phyloP scores from a whole-genome alignment of 1,140 invertebrate genomes.

The Ceratosolen solmsi region DNA sequence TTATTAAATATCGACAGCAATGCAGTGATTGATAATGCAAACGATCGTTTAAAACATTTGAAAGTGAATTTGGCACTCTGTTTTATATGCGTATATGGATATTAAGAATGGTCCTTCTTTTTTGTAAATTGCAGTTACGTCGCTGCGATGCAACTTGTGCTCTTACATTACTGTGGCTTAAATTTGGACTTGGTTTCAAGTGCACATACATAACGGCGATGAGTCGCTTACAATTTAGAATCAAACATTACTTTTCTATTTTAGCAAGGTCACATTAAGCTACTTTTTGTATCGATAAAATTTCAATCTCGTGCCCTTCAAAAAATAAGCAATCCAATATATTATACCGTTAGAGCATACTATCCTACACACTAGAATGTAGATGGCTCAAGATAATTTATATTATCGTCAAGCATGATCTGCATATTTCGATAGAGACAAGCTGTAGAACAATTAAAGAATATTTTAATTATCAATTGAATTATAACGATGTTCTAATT shows the following conservation, averaged over 20 bases:
- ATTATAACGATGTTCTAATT: conserved; percentile 18
- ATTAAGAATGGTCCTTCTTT: too few species aligned
- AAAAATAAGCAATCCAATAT: conserved; percentile 73
- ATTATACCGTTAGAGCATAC: conserved; percentile 64
- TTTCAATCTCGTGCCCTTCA: conserved; percentile 72
- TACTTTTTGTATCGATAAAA: conserved; percentile 60
- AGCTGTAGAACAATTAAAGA: conserved; percentile 58
- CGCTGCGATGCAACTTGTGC: too few species aligned
- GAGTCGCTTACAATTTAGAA: conserved; percentile 17
- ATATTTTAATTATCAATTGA: conserved; percentile 8
- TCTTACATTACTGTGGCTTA: conserved; percentile 12
- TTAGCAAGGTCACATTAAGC: conserved; percentile 35
- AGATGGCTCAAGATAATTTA: conserved; percentile 69
- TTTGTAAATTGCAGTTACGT: too few species aligned
- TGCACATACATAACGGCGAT: conserved; percentile 46
- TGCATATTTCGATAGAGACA: conserved; percentile 60
- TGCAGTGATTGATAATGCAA: background rate
- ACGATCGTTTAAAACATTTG: background rate
- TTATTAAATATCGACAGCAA: background rate
- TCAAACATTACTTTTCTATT: conserved; percentile 38
- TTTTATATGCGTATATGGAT: too few species aligned
- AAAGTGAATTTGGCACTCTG: background rate
- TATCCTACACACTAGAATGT: conserved; percentile 65
- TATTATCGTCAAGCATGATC: conserved; percentile 67
- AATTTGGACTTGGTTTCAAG: conserved; percentile 47